A percentile compares a stretch with the other conserved stretches of the same genome.
Conservation (phyloP, 1,140 invertebrate species). For the Scaptomyza pallida region DNA sequence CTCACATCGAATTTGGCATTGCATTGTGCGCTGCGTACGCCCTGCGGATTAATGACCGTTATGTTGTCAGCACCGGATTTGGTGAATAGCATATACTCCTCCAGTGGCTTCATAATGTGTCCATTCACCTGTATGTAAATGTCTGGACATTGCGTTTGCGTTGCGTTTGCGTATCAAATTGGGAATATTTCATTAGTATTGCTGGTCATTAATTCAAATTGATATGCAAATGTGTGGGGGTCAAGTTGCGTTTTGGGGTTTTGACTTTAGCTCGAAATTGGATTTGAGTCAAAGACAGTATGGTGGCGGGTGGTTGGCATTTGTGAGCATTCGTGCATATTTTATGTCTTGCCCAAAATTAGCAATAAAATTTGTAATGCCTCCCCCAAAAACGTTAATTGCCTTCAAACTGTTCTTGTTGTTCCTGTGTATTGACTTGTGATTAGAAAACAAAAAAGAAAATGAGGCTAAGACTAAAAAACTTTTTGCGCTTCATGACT, state of each 20-base stretch:
- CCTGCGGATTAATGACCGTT: conserved; percentile 91
- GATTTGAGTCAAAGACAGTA: conserved; percentile 9
- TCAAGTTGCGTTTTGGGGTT: too few species aligned
- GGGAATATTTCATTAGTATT: conserved; percentile 72
- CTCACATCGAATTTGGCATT: conserved; percentile 89
- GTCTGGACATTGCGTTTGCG: conserved; percentile 86
- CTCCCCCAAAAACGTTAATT: conserved; percentile 46
- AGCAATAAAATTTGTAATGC: conserved; percentile 78
- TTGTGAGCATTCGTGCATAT: conserved; percentile 62
- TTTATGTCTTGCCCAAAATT: conserved; percentile 70
- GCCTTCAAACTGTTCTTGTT: neutral
- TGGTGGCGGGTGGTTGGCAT: neutral
- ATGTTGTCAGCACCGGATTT: conserved; percentile 92
- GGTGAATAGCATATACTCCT: conserved; percentile 95
- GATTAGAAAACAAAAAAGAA: neutral
- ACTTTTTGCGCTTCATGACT: neutral
- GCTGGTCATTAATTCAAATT: conserved; percentile 82
- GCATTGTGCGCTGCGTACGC: conserved; percentile 92
- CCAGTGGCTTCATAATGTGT: conserved; percentile 91
- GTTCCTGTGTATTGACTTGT: conserved; percentile 16
- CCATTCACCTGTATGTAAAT: conserved; percentile 92
- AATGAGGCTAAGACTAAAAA: neutral
- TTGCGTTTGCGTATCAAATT: conserved; percentile 25
- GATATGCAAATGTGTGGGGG: conserved; percentile 71
- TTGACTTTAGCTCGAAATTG: conserved; percentile 57